A percentile compares a stretch with the other conserved stretches of the same genome.
Conservation (phyloP, 1,140 invertebrate species). For the Drosophila asahinai region DNA sequence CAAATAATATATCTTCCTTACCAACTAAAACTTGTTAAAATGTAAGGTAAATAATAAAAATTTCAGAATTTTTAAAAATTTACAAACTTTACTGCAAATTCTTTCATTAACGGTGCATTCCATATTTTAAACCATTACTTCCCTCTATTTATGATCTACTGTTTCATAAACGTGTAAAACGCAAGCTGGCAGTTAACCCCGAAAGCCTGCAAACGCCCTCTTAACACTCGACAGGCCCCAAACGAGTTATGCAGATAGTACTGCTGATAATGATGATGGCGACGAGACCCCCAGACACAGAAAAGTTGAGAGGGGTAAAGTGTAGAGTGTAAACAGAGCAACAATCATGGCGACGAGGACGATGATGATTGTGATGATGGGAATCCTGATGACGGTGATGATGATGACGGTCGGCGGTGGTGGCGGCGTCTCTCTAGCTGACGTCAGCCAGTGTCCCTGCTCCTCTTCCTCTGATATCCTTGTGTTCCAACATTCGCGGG, state of each 20-base stretch:
- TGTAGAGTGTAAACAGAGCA: constrained; percentile 54
- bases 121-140: neutral
- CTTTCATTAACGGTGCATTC: no score
- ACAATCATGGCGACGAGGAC: constrained; percentile 63
- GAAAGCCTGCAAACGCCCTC: constrained; percentile 24
- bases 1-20: neutral
- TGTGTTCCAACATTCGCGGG: constrained; percentile 50
- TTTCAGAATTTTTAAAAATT: no score
- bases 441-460: constrained; percentile 56
- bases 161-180: constrained; percentile 67
- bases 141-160: constrained; percentile 8
- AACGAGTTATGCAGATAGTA: constrained; percentile 71
- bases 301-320: constrained; percentile 27
- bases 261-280: constrained; percentile 44
- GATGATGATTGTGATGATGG: constrained; percentile 15
- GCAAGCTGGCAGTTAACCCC: constrained; percentile 73
- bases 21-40: no score
- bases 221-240: constrained; percentile 19
- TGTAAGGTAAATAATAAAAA: neutral
- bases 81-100: no score
- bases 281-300: constrained; percentile 30
- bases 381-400: constrained; percentile 16
- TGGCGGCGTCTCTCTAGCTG: constrained; percentile 50
- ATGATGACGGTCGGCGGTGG: constrained; percentile 1
- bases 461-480: neutral